Evolutionary conservation across 2,113 vertebrate genomes (phyloP).

Genomic region (Tetrao urogallus): DNA sequence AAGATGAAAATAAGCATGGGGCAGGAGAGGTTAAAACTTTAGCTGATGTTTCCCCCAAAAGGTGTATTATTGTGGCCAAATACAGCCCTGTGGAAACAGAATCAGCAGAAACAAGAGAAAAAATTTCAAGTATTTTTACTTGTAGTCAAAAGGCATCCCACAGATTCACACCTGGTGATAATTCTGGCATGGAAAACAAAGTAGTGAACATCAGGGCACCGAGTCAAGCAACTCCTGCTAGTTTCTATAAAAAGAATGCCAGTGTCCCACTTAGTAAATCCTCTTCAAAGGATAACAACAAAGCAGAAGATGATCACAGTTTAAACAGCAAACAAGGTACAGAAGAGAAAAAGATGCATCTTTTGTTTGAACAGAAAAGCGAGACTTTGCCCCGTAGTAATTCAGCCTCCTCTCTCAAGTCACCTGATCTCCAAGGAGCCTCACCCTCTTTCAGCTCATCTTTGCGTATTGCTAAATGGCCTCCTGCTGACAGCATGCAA

Average conservation of each 20-base stretch:
- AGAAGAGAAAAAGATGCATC: neutral
- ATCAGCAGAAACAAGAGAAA: slow-evolving; percentile 1
- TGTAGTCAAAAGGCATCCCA: neutral
- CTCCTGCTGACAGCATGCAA: neutral
- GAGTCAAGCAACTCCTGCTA: slow-evolving; percentile 14
- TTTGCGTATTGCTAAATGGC: slow-evolving; percentile 20
- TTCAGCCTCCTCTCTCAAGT: neutral
- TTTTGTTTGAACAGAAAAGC: neutral
- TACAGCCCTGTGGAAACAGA: neutral
- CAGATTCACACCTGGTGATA: slow-evolving; percentile 25
- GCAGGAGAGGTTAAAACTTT: neutral
- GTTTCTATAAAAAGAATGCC: slow-evolving; percentile 34
- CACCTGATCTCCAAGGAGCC: neutral
- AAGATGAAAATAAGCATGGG: neutral
- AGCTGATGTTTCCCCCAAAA: neutral
- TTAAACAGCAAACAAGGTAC: slow-evolving; percentile 26
- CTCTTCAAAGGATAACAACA: slow-evolving; percentile 24
- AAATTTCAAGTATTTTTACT: neutral
- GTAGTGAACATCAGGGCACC: neutral
- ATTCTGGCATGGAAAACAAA: neutral
- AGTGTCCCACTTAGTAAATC: neutral
- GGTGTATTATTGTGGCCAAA: slow-evolving; percentile 4
- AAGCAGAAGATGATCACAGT: slow-evolving; percentile 4
- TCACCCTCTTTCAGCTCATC: neutral
- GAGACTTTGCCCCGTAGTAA: neutral